These are phyloP conservation scores for Tenualosa ilisha DNA, from an alignment of 2,797 vertebrate species.

Conservation along the genomic window DNA sequence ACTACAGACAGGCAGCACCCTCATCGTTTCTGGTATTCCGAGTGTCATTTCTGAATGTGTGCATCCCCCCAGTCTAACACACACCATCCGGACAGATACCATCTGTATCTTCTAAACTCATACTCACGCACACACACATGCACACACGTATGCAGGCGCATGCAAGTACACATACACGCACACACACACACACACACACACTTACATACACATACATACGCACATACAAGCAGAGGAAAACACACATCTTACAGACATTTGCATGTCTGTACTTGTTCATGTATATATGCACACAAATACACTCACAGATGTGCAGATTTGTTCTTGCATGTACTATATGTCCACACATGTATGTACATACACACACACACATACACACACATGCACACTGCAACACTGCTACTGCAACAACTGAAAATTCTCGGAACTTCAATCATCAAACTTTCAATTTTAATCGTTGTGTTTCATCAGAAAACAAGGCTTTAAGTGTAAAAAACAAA, in stretches of 20 bases:
- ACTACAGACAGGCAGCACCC: constrained; percentile 42
- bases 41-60: constrained; percentile 45
- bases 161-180: not conserved
- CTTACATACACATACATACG: not conserved
- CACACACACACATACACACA: not conserved
- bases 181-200: constrained; percentile 19
- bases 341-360: not conserved
- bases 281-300: not conserved
- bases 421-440: no score
- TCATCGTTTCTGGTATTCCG: constrained; percentile 36
- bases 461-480: no score
- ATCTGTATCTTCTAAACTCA: constrained; percentile 54
- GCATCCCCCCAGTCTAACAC: constrained; percentile 50
- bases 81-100: constrained; percentile 53
- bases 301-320: constrained; percentile 3
- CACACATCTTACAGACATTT: constrained; percentile 4
- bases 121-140: constrained; percentile 22
- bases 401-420: no score
- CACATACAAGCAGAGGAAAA: constrained; percentile 19
- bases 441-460: no score
- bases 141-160: not conserved
- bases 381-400: constrained; percentile 1
- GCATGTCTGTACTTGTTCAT: not conserved
- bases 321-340: not conserved
- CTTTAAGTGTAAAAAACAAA: no score